A percentile compares a stretch with the other conserved stretches of the same genome.
Conservation (phyloP, 2,888 invertebrate genomes). For the Labia minor region DNA sequence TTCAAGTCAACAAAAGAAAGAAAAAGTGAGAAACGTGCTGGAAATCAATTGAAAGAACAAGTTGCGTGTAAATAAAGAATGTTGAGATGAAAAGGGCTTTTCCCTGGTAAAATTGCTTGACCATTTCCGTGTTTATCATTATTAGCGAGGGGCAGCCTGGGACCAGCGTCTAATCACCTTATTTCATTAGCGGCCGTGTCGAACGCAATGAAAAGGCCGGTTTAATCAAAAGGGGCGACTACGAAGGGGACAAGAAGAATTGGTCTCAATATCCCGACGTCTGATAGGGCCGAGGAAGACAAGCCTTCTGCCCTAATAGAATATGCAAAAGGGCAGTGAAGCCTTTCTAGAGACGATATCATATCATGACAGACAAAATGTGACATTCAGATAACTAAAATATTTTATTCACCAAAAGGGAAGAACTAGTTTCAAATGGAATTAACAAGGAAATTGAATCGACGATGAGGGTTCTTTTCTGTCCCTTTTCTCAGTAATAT, state of each 20-base stretch:
- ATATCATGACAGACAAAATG: neutral
- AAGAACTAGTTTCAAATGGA: neutral
- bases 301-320: neutral
- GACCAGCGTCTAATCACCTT: neutral
- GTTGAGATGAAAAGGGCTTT: neutral
- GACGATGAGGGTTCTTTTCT: neutral
- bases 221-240: neutral
- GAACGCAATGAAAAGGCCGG: constrained; percentile 6
- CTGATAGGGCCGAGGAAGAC: neutral
- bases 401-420: neutral
- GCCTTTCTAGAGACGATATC: too few relatives aligned
- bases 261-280: neutral
- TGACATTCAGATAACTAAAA: neutral
- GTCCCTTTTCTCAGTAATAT: neutral
- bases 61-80: constrained; percentile 1
- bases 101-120: neutral
- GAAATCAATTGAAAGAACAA: neutral
- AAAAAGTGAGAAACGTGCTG: neutral
- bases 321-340: neutral
- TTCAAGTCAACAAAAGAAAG: neutral
- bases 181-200: constrained; percentile 13
- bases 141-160: neutral
- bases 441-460: neutral
- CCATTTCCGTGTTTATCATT: constrained; percentile 13
- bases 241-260: neutral